Percentiles rank a stretch among this genome's conserved stretches.
Evolutionary conservation across 2,113 vertebrate species (phyloP).

Genomic region (Menidia beryllina): DNA sequence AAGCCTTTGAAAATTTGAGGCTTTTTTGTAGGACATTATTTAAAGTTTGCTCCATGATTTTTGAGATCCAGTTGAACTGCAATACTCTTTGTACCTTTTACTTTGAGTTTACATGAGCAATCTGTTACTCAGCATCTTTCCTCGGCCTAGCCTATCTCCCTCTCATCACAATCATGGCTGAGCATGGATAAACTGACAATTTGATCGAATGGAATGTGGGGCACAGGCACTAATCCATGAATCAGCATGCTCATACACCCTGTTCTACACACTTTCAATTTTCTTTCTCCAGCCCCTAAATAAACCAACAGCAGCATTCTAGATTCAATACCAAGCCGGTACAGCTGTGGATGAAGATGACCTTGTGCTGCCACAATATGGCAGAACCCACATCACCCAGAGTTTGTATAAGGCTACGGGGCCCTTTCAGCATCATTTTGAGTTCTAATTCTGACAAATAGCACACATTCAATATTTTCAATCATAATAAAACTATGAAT

Average conservation of each 20-base stretch:
- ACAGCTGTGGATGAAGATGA: conserved; percentile 21
- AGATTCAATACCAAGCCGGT: conserved; percentile 33
- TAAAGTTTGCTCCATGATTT: background rate
- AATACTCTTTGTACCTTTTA: background rate
- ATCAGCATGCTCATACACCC: conserved; percentile 26
- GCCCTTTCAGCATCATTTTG: conserved; percentile 3
- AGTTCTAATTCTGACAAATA: background rate
- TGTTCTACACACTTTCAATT: no score
- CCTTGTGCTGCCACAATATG: conserved; percentile 10
- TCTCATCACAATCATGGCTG: conserved; percentile 31
- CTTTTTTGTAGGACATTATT: background rate
- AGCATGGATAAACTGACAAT: conserved; percentile 32
- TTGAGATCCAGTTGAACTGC: background rate
- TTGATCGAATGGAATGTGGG: conserved; percentile 46
- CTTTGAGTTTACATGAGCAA: conserved; percentile 2
- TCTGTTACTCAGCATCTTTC: conserved; percentile 25
- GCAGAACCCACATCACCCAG: conserved; percentile 15
- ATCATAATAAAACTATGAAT: background rate
- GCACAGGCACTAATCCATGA: conserved; percentile 38
- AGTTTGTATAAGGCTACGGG: background rate
- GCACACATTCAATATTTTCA: background rate
- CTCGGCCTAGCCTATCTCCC: conserved; percentile 1
- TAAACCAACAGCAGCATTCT: conserved; percentile 40
- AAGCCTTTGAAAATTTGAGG: no score
- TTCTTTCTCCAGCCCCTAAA: conserved; percentile 29